Base-by-base conservation (phyloP, 2,113 vertebrate genomes). In the Mormyrus iriodes region DNA sequence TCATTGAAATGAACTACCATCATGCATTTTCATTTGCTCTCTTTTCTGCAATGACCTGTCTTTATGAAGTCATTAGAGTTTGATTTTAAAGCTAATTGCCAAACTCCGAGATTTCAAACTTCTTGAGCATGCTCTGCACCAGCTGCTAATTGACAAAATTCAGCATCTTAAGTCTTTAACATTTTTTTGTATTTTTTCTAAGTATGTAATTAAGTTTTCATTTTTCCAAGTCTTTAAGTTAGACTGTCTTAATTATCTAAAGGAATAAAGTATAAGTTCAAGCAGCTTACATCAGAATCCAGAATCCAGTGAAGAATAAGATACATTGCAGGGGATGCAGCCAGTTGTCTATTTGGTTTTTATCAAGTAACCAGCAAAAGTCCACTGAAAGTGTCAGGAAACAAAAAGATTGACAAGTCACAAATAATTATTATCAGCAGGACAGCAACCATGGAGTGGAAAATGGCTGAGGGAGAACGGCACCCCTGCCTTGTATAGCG, bases 371-470 rank as follows among this genome's bases (percentile, higher is more conserved):
- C 91, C 91, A 48, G 91, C 93, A 94, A 93, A 92, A 94, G 95
- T 94, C 94, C 93, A 92, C 93, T 93, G 94, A 93, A 94, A 94
- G 94, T 52, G 93, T 94, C 93, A 86, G 94, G 95, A 95, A 95
- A 95, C 95, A 94, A 92, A 91, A 92, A 94, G 93, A 96, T 95
- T 94, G 95, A 94, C 92, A 94, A 95, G 95, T 95, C 95, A 96
- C 95, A 95, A 94, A 90, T 94, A 95, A 95, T 95, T 93, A 95
- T 88, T 89, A 88, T 96, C 95, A 96, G 91, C 85, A 88, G 86
- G 91, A 88, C 90, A 91, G 90, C 91, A 93, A 90, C 91, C 58
- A 85, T 42, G 88, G 88, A 65, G 48, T 44, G 84, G 39, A 48
- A 48, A 76, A 76, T 87, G 31, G 61, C 85, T 42, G 27, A 49